Evolutionary conservation across 2,113 vertebrate species (phyloP), one percentile per base, ranked within the genome.

Genomic region (Gambusia affinis): DNA sequence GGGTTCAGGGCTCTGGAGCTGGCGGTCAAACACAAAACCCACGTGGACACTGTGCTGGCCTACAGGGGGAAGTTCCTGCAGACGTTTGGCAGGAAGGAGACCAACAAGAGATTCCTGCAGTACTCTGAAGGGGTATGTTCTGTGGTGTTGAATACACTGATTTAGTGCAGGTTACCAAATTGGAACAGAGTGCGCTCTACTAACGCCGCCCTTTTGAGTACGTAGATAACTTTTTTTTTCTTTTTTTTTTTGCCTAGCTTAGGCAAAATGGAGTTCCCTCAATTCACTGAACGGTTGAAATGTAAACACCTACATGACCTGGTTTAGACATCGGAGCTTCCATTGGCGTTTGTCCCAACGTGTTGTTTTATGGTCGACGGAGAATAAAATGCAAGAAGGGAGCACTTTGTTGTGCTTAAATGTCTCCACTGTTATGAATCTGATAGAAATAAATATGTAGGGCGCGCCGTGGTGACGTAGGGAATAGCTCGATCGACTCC

Each of bases 1-100:
- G 71, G 86, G 65, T 94, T 33, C 87, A 99, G 97, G 87, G 98
- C 98, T 28, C 92, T 99, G 81, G 97, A 99, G n/a, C 93, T 99
- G 83, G 97, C 98, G 66, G 95, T 99, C 81, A 99, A 98, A 92
- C 95, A 99, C 87, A 99, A 96, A 93, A 99, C 97, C 33, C 98
- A 99, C 31, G 96, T 99, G 79, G 98, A 99, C 93, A 99, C 98
- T 0, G 97, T 99, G 76, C 95, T 99, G 84, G 97, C 97, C 66
- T 96, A 96, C 76, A 95, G 97, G 82, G 95, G 95, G 22, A 97
- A 95, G 91, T 99, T 96, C 90, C 88, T 99, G 62, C 92, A 96
- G 83, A 95, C 94, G 73, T 98, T 97, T 87, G 92, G 94, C 75
- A 98, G 96, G 83, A 96, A 96, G 88, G 97, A 99, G 94, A 97